Base-by-base conservation (phyloP, 2,888 invertebrate genomes). In the Oscheius sp. region DNA sequence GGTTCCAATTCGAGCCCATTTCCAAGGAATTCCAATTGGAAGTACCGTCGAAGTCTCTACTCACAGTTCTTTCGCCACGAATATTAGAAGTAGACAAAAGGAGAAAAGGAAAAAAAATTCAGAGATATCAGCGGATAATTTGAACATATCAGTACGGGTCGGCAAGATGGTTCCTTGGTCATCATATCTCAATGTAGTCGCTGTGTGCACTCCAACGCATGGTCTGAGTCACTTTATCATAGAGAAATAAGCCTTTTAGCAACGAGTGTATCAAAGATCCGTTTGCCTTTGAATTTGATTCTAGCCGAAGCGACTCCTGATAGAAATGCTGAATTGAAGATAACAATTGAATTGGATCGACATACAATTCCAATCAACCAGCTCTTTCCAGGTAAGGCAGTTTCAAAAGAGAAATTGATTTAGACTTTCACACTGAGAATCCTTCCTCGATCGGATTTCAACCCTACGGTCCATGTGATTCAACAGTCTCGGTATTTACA, bases 401-500 rank as follows among this genome's bases (percentile, higher is more conserved):
- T 15, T 53, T 29, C n/a, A 6, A 10, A 8, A 46, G 6, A n/a
- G 48, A 27, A 50, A 50, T 23, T 25, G 4, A 23, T 58, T 25
- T 33, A 68, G 68, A 68, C 39, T 68, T 61, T 34, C 29, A 58
- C 20, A 61, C 61, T 4, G 68, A 68, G 48, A 68, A 68, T 33
- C 68, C 68, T 3, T 61, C 68, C 17, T 68, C 68, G 10, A 61
- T 68, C 33, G 68, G 33, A 8, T 53, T 68, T 27, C 61, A 61
- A 17, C 25, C 48, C 3, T 68, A 50, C 20, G 61, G 68, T 6
- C 31, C 61, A 5, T 61, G 50, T 37, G 61, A 68, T 25, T 3
- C 58, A 8, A 61, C 34, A 1, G 61, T 68, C 8, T 68, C 68
- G 15, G 31, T 68, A 8, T 68, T 61, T 23, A 68, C 50, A 3